Percentiles rank a stretch among this genome's conserved stretches.
Evolutionary conservation across 1,140 invertebrate species (phyloP).

Genomic region (Neuroterus valhalla): DNA sequence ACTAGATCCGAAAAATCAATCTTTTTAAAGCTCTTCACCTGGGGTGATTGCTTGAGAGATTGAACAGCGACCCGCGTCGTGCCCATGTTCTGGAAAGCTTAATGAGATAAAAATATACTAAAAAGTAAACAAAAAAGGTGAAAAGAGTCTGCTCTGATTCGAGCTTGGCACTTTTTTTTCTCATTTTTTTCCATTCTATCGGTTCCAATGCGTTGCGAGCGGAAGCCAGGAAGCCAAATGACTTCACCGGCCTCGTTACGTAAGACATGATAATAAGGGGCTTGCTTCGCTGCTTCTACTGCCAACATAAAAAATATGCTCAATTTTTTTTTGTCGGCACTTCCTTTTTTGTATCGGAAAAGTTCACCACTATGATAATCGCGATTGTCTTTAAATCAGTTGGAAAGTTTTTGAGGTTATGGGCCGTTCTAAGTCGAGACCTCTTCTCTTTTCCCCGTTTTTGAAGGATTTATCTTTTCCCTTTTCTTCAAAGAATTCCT

Average conservation of each 20-base stretch:
- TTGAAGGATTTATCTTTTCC: no score
- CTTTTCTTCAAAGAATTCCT: no score
- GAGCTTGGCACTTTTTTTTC: neutral
- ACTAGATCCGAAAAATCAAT: neutral
- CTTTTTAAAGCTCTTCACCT: no score
- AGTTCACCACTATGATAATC: slow-evolving; percentile 11
- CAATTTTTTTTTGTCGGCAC: slow-evolving; percentile 14
- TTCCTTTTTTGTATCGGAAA: slow-evolving; percentile 29
- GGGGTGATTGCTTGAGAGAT: no score
- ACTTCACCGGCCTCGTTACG: slow-evolving; percentile 41
- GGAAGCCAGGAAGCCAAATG: slow-evolving; percentile 40
- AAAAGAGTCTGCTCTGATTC: neutral
- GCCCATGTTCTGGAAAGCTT: no score
- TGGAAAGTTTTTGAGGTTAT: slow-evolving; percentile 8
- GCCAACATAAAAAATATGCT: slow-evolving; percentile 12
- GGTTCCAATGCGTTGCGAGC: slow-evolving; percentile 15
- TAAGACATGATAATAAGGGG: slow-evolving; percentile 32
- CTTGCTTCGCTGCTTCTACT: slow-evolving; percentile 6
- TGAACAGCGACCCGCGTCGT: no score
- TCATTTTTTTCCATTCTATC: neutral
- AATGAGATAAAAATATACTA: no score
- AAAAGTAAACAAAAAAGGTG: no score
- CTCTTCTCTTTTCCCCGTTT: no score
- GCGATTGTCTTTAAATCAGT: neutral
- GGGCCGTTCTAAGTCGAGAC: no score